Conservation (phyloP, 1,140 invertebrate genomes). For the Drosophila ambigua region DNA sequence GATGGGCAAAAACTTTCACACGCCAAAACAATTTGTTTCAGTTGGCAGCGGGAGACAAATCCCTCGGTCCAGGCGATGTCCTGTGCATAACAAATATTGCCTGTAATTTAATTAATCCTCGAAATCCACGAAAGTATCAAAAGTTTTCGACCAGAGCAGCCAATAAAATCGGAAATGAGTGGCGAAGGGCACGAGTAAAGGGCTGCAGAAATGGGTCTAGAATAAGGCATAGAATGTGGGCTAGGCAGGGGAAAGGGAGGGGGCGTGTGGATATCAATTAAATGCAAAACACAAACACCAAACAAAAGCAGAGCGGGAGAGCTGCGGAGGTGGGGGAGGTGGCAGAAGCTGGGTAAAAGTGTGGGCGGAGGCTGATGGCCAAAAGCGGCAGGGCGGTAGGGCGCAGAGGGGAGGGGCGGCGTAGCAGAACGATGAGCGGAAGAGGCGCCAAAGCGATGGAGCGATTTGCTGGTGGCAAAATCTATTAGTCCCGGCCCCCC, state of each 20-base stretch:
- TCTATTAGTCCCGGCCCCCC: no score
- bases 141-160: constrained; percentile 33
- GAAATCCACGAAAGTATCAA: constrained; percentile 47
- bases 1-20: constrained; percentile 25
- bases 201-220: no score
- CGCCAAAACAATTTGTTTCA: constrained; percentile 50
- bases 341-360: no score
- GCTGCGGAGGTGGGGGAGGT: no score
- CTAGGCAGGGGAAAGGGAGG: no score
- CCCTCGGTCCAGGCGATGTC: constrained; percentile 23
- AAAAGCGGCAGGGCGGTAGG: no score
- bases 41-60: constrained; percentile 23
- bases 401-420: no score
- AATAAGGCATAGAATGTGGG: no score
- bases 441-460: no score
- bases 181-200: neutral
- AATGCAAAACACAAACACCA: constrained; percentile 48
- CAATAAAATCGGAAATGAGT: constrained; percentile 2
- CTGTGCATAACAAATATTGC: constrained; percentile 54
- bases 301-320: no score
- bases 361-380: no score
- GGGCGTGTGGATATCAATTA: constrained; percentile 31
- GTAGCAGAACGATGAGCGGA: no score
- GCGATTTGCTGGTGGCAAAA: constrained; percentile 3
- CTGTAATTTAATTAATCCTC: constrained; percentile 73